phyloP scores from a whole-genome alignment of 2,888 invertebrate species.

The Synanthedon andrenaeformis region DNA sequence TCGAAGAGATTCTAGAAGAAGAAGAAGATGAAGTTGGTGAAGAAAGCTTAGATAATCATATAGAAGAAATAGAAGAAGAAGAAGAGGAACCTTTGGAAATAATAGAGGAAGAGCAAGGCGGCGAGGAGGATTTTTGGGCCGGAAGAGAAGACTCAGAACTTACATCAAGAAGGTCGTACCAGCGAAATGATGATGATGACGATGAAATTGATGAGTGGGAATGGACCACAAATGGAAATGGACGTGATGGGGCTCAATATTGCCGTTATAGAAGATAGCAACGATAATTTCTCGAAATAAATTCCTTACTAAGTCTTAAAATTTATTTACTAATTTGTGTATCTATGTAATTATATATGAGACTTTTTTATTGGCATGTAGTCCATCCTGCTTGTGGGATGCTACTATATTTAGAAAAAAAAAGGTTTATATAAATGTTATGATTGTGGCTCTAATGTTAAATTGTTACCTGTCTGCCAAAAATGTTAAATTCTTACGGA shows the following conservation, averaged over 20 bases:
- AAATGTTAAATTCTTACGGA: no score
- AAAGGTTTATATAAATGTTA: no score
- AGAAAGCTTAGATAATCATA: constrained; percentile 44
- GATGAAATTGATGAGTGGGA: constrained; percentile 65
- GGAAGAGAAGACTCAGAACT: constrained; percentile 30
- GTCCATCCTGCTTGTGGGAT: no score
- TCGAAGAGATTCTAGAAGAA: constrained; percentile 58
- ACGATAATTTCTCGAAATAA: constrained; percentile 6
- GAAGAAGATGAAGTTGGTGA: constrained; percentile 45
- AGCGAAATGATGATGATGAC: constrained; percentile 36
- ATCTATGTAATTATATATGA: no score
- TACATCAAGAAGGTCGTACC: constrained; percentile 23
- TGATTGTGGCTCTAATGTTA: no score
- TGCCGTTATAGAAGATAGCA: constrained; percentile 50
- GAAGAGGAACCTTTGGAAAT: constrained; percentile 16
- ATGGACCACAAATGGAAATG: constrained; percentile 35
- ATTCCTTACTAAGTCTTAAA: not conserved
- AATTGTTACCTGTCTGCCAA: no score
- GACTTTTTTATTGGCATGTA: no score
- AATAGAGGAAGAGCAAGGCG: constrained; percentile 25
- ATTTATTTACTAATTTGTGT: no score
- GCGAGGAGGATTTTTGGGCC: constrained; percentile 44
- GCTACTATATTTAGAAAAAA: no score
- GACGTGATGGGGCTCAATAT: constrained; percentile 44
- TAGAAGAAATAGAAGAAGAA: constrained; percentile 25